phyloP scores from a whole-genome alignment of 2,888 invertebrate species.

The Pemphredon lugubris region DNA sequence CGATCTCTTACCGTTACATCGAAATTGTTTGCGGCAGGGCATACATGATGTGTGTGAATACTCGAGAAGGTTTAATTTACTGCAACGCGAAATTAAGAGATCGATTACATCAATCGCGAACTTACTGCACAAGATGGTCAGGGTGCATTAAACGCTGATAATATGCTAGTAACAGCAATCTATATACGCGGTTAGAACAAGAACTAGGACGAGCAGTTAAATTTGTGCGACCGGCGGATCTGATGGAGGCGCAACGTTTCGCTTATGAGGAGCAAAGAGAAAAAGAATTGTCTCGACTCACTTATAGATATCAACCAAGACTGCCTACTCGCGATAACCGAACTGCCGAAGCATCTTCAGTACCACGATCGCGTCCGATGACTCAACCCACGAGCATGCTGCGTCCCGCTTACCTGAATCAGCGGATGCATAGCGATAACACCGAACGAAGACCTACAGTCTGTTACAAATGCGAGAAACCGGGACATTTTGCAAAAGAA shows the following conservation, averaged over 20 bases:
- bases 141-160: not conserved
- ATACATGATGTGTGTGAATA: no score
- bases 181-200: not conserved
- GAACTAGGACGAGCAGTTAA: not conserved
- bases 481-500: no score
- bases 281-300: not conserved
- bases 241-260: not conserved
- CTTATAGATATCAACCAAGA: not conserved
- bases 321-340: not conserved
- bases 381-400: no score
- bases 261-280: not conserved
- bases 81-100: no score
- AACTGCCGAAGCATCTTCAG: no score
- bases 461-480: not conserved
- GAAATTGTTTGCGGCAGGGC: no score
- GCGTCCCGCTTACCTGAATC: no score
- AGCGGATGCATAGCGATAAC: not conserved
- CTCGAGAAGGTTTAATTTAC: no score
- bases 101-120: no score
- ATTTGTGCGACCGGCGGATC: not conserved
- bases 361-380: no score
- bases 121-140: no score
- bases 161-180: not conserved
- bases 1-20: no score
- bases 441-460: not conserved